phyloP scores from a whole-genome alignment of 2,888 invertebrate genomes.

The Cheilosia vernalis region DNA sequence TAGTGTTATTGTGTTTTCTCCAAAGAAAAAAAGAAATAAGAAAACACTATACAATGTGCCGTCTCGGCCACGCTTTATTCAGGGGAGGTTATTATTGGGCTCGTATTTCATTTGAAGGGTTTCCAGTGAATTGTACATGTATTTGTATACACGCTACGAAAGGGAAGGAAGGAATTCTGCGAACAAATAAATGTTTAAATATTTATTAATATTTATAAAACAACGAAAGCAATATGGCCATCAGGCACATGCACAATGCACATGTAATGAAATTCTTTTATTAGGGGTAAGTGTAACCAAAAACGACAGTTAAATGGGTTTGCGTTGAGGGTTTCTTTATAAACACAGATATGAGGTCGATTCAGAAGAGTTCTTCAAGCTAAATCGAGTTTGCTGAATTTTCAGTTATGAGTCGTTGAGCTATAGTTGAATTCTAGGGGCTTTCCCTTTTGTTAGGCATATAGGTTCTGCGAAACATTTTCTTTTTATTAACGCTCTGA shows the following conservation, averaged over 20 bases:
- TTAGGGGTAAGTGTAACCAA: constrained; percentile 14
- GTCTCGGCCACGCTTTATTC: constrained; percentile 34
- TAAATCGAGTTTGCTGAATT: too few species aligned
- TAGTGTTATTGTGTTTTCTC: constrained; percentile 51
- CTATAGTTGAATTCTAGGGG: too few species aligned
- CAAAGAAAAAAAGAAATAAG: constrained; percentile 3
- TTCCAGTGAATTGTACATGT: constrained; percentile 79
- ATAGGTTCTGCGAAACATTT: too few species aligned
- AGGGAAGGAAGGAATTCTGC: constrained; percentile 44
- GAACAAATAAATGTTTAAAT: constrained; percentile 33
- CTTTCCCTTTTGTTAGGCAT: too few species aligned
- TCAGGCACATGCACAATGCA: background rate
- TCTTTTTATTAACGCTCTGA: too few species aligned
- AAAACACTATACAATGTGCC: constrained; percentile 47
- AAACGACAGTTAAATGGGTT: constrained; percentile 1
- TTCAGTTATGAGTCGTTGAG: too few species aligned
- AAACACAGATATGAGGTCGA: too few species aligned
- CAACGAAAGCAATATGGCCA: constrained; percentile 14
- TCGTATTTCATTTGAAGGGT: constrained; percentile 82
- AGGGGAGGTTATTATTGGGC: constrained; percentile 80
- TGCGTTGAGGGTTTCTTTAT: background rate
- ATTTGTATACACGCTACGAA: constrained; percentile 10
- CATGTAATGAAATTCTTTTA: background rate
- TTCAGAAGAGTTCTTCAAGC: too few species aligned
- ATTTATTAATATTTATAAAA: constrained; percentile 41